These are phyloP conservation scores for Hippoglossus hippoglossus DNA, from an alignment of 2,797 vertebrate species.

Conservation along the genomic window DNA sequence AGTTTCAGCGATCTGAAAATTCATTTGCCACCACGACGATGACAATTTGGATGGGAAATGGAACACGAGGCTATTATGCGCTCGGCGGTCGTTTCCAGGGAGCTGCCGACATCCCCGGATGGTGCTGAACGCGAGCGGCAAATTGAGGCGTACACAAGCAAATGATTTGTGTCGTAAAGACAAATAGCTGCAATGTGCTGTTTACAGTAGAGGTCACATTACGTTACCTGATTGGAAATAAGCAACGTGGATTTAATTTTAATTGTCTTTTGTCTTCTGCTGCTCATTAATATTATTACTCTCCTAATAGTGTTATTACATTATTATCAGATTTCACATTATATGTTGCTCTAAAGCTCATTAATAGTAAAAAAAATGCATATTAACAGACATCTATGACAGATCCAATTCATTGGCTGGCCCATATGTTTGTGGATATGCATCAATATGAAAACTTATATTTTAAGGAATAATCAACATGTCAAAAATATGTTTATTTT, in stretches of 20 bases:
- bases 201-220: slow-evolving; percentile 52
- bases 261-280: too few relatives aligned
- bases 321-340: slow-evolving; percentile 51
- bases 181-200: slow-evolving; percentile 39
- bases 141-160: slow-evolving; percentile 49
- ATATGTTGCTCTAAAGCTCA: slow-evolving; percentile 51
- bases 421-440: too few relatives aligned
- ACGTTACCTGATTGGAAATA: slow-evolving; percentile 51
- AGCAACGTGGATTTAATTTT: not conserved
- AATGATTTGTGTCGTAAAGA: slow-evolving; percentile 60
- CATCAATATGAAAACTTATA: too few relatives aligned
- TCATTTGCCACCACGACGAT: slow-evolving; percentile 60
- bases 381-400: slow-evolving; percentile 30
- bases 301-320: not conserved
- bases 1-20: slow-evolving; percentile 63
- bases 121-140: slow-evolving; percentile 60
- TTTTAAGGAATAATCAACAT: too few relatives aligned
- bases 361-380: slow-evolving; percentile 60
- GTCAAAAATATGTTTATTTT: too few relatives aligned
- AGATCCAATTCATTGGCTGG: not conserved
- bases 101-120: slow-evolving; percentile 55
- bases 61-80: slow-evolving; percentile 62
- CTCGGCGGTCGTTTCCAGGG: slow-evolving; percentile 54
- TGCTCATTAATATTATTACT: too few relatives aligned
- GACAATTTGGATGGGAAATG: slow-evolving; percentile 70